phyloP scores from a whole-genome alignment of 1,140 invertebrate species.

The Brachionus manjavacas region DNA sequence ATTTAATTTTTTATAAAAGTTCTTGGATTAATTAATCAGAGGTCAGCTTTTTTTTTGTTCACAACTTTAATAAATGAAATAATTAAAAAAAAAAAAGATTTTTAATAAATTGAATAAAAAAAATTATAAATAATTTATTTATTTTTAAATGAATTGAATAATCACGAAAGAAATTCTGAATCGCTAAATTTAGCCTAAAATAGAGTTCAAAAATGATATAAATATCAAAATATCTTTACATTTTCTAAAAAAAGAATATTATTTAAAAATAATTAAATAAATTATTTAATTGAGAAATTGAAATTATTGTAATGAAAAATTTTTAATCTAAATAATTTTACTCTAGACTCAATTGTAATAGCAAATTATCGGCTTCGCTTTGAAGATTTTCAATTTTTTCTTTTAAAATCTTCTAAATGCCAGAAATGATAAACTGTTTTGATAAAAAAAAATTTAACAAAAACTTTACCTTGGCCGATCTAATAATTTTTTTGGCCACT shows the following conservation, averaged over 20 bases:
- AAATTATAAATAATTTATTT: too few relatives aligned
- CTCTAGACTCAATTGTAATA: slow-evolving; percentile 11
- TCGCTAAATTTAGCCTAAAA: too few relatives aligned
- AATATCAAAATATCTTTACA: too few relatives aligned
- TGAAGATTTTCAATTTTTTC: slow-evolving; percentile 26
- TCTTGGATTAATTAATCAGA: not conserved
- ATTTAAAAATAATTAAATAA: not conserved
- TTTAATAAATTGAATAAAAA: too few relatives aligned
- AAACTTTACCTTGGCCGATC: slow-evolving; percentile 23
- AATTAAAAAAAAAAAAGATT: too few relatives aligned
- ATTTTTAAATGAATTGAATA: too few relatives aligned
- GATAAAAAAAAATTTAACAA: too few relatives aligned
- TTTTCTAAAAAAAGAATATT: too few relatives aligned
- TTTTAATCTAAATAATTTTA: slow-evolving; percentile 23
- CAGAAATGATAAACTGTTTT: not conserved
- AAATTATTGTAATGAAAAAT: not conserved
- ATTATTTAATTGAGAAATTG: too few relatives aligned
- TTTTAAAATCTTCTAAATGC: slow-evolving; percentile 34
- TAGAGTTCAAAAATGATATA: too few relatives aligned
- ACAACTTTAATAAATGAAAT: too few relatives aligned
- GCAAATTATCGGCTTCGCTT: slow-evolving; percentile 28
- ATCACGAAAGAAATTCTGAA: too few relatives aligned
- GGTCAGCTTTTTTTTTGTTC: not conserved
- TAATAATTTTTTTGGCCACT: slow-evolving; percentile 35
- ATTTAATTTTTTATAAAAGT: slow-evolving; percentile 23